These are phyloP conservation scores for Ploceus nigricollis DNA, from an alignment of 2,113 vertebrate species.

Conservation along the genomic window DNA sequence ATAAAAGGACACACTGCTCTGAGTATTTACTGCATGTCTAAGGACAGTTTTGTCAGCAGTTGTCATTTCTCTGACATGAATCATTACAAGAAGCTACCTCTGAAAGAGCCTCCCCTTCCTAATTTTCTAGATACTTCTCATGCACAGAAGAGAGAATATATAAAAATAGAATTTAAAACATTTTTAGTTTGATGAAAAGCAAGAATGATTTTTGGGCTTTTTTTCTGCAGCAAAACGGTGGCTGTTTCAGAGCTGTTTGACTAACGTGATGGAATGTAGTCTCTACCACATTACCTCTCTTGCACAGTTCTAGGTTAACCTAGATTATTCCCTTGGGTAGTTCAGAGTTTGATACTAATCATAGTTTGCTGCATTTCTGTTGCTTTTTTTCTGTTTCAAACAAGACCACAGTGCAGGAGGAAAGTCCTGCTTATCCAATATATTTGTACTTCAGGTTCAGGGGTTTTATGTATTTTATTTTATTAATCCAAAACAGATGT, in stretches of 20 bases:
- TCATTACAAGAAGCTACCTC: neutral
- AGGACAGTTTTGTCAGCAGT: neutral
- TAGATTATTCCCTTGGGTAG: neutral
- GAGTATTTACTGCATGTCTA: neutral
- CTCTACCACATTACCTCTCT: neutral
- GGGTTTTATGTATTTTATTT: neutral
- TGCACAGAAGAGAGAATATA: neutral
- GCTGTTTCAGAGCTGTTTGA: neutral
- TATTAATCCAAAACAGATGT: neutral
- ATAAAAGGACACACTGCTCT: neutral
- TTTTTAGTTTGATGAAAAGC: neutral
- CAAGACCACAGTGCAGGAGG: neutral
- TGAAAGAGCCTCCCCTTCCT: neutral
- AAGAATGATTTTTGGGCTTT: neutral
- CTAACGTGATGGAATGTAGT: neutral
- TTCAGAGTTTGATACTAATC: neutral
- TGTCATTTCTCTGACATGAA: neutral
- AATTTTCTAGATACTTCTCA: neutral
- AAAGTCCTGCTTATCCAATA: neutral
- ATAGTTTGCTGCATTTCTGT: neutral
- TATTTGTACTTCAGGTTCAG: neutral
- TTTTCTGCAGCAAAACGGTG: neutral
- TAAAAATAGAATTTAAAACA: neutral
- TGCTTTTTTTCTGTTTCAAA: neutral
- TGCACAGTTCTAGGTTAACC: neutral